Evolutionary conservation across 2,888 invertebrate genomes (phyloP).

Genomic region (Unio delphinus): DNA sequence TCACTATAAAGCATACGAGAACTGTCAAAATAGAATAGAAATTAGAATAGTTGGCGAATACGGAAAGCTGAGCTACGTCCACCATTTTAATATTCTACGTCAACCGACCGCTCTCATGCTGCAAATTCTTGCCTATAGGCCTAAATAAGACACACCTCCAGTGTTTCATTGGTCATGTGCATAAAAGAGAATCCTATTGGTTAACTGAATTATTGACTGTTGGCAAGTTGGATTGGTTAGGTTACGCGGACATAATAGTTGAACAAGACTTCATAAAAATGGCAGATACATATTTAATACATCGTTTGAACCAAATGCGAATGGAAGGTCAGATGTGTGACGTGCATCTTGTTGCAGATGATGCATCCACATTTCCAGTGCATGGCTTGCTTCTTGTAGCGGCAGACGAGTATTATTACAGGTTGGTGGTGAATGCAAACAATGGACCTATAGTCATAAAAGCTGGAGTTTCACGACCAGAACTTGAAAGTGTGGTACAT

Average conservation of each 20-base stretch:
- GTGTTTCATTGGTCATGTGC: background rate
- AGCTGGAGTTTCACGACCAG: slow-evolving; percentile 6
- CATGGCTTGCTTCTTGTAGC: slow-evolving; percentile 39
- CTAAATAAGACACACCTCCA: slow-evolving; percentile 1
- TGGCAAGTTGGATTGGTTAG: too few species aligned
- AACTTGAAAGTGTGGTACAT: slow-evolving; percentile 9
- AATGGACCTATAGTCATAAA: background rate
- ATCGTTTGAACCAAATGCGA: slow-evolving; percentile 22
- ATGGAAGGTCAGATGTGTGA: slow-evolving; percentile 29
- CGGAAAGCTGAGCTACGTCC: slow-evolving; percentile 32
- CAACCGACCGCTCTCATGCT: background rate
- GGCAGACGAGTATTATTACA: slow-evolving; percentile 17
- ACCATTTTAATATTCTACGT: slow-evolving; percentile 21
- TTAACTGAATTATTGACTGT: too few species aligned
- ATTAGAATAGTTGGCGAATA: slow-evolving; percentile 45
- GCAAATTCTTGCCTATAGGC: background rate
- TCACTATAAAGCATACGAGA: slow-evolving; percentile 41
- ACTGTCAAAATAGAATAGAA: slow-evolving; percentile 43
- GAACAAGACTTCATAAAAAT: too few species aligned
- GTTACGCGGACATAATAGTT: too few species aligned
- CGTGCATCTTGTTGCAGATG: slow-evolving; percentile 32
- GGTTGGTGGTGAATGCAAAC: slow-evolving; percentile 1
- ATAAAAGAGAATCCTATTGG: too few species aligned
- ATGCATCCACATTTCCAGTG: slow-evolving; percentile 20
- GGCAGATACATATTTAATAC: slow-evolving; percentile 5